Conservation (phyloP, 1,140 invertebrate genomes). For the Bilobella aurantiaca region DNA sequence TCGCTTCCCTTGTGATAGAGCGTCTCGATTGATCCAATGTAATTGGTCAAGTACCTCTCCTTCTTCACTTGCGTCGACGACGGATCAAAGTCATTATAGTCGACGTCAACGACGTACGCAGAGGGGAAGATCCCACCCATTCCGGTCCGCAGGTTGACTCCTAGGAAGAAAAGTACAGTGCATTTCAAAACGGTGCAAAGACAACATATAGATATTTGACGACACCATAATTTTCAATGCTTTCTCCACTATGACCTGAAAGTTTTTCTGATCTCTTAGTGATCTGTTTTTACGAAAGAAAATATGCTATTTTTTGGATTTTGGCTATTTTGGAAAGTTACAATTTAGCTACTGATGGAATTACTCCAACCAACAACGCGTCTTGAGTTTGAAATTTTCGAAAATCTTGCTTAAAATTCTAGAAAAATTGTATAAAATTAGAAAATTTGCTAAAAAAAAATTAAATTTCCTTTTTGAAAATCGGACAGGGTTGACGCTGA, state of each 20-base stretch:
- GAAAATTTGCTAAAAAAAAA: background rate
- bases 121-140: conserved; percentile 91
- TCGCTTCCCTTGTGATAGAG: conserved; percentile 81
- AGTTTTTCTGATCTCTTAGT: no score
- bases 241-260: no score
- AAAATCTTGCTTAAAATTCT: no score
- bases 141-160: conserved; percentile 83
- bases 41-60: conserved; percentile 81
- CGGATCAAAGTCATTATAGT: conserved; percentile 87
- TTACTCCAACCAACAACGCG: no score
- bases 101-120: conserved; percentile 90
- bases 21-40: conserved; percentile 91
- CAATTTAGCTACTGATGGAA: no score
- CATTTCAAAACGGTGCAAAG: no score
- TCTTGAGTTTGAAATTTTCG: no score
- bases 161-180: conserved; percentile 49
- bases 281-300: no score
- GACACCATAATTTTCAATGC: no score
- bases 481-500: conserved; percentile 35
- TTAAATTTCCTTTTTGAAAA: background rate
- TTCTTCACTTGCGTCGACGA: conserved; percentile 69
- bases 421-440: background rate
- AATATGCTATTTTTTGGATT: no score
- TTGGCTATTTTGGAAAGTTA: no score
- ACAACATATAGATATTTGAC: no score